Conservation (phyloP, 2,888 invertebrate genomes). For the Parascotia fuliginaria region DNA sequence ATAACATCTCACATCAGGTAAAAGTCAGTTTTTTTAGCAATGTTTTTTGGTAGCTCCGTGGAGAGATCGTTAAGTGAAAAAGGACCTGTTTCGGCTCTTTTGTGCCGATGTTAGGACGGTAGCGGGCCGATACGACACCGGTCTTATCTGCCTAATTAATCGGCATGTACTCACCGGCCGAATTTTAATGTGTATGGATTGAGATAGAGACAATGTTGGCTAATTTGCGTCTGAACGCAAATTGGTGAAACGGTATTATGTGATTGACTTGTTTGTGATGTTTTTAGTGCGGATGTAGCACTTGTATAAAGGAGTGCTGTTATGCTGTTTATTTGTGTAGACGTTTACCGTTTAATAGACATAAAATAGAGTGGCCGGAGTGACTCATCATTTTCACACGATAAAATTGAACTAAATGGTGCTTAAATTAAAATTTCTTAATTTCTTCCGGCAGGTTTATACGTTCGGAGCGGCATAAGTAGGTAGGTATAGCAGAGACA, state of each 20-base stretch:
- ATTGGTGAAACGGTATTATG: conserved; percentile 35
- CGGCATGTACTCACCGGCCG: conserved; percentile 60
- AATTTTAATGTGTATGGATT: conserved; percentile 51
- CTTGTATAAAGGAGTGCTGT: background rate
- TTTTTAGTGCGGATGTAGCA: conserved; percentile 5
- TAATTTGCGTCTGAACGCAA: conserved; percentile 42
- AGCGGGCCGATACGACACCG: conserved; percentile 60
- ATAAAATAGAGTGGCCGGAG: too few relatives aligned
- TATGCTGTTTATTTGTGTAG: background rate
- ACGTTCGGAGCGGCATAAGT: too few relatives aligned
- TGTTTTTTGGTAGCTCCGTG: conserved; percentile 73
- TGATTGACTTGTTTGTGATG: conserved; percentile 13
- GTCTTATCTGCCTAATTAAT: conserved; percentile 80
- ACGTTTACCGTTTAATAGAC: too few relatives aligned
- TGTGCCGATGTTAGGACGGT: conserved; percentile 69
- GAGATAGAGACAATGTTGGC: conserved; percentile 45
- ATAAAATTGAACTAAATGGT: too few relatives aligned
- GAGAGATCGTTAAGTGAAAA: conserved; percentile 77
- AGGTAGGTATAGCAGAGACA: too few relatives aligned
- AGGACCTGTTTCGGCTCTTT: conserved; percentile 79
- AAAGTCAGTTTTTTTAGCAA: conserved; percentile 67
- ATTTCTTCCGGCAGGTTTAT: too few relatives aligned
- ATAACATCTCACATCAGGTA: conserved; percentile 66
- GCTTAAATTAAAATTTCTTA: too few relatives aligned
- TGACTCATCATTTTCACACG: too few relatives aligned